Evolutionary conservation across 2,113 vertebrate genomes (phyloP).

Genomic region (Setophaga petechia): DNA sequence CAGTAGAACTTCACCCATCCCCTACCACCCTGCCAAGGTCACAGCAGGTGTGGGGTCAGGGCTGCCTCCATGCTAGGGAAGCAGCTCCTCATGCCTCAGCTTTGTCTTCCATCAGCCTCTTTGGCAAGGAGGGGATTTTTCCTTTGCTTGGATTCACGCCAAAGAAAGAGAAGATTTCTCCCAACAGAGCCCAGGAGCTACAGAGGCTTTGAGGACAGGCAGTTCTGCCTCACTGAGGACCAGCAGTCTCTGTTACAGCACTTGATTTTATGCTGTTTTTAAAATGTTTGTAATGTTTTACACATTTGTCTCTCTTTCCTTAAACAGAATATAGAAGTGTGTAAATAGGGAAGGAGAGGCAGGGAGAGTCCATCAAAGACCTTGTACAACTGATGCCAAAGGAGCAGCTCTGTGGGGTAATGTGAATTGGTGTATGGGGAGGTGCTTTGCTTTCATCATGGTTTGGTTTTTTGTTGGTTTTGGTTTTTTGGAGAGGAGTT

Average conservation of each 20-base stretch:
- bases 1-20: background rate
- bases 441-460: background rate
- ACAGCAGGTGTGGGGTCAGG: rapidly evolving
- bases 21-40: background rate
- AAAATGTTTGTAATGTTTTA: background rate
- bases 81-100: rapidly evolving
- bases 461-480: rapidly evolving
- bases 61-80: background rate
- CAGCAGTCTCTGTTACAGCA: background rate
- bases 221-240: background rate
- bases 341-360: background rate
- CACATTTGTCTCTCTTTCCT: background rate
- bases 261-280: background rate
- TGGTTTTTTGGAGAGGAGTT: too few relatives aligned
- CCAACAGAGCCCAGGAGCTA: background rate
- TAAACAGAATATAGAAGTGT: background rate
- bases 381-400: background rate
- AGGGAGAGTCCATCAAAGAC: rapidly evolving
- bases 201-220: background rate
- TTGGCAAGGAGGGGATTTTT: background rate
- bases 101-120: background rate
- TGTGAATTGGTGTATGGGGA: background rate
- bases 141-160: background rate
- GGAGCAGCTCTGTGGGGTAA: background rate
- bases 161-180: background rate